Evolutionary conservation across 2,888 invertebrate genomes (phyloP).

Genomic region (Nomada hirtipes): DNA sequence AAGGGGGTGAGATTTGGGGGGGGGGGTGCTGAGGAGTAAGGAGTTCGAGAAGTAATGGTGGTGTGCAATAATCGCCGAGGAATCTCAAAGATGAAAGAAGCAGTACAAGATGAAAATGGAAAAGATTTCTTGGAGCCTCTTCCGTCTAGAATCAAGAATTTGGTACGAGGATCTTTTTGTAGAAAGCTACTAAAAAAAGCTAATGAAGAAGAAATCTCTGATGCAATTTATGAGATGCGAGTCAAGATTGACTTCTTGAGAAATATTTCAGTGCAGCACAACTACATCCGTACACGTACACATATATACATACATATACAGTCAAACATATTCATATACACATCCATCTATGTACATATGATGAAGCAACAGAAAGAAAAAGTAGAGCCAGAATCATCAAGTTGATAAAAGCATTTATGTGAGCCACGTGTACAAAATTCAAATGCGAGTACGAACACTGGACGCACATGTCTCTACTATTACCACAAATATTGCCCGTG

Average conservation of each 20-base stretch:
- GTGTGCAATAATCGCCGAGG: constrained; percentile 57
- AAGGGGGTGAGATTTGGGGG: neutral
- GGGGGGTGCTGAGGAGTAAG: neutral
- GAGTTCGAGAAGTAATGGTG: constrained; percentile 10
- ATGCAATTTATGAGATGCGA: constrained; percentile 27
- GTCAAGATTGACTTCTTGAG: constrained; percentile 32
- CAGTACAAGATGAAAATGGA: neutral
- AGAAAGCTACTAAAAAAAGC: constrained; percentile 10
- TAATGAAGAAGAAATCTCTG: constrained; percentile 1
- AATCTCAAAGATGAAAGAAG: constrained; percentile 21
- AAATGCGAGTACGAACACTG: constrained; percentile 23
- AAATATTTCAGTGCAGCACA: constrained; percentile 54
- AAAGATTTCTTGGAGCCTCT: constrained; percentile 37
- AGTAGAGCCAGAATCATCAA: neutral
- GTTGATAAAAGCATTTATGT: constrained; percentile 30
- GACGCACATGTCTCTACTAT: constrained; percentile 46
- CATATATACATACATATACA: constrained; percentile 11
- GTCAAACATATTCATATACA: constrained; percentile 14
- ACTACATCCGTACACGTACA: constrained; percentile 36
- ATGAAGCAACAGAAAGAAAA: constrained; percentile 5
- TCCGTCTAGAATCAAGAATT: constrained; percentile 39
- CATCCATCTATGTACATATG: constrained; percentile 38
- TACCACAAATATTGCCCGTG: constrained; percentile 1
- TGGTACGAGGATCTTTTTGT: constrained; percentile 44
- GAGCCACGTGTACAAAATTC: constrained; percentile 50